Conservation (phyloP, 2,113 vertebrate species). For the Aldabrachelys gigantea region DNA sequence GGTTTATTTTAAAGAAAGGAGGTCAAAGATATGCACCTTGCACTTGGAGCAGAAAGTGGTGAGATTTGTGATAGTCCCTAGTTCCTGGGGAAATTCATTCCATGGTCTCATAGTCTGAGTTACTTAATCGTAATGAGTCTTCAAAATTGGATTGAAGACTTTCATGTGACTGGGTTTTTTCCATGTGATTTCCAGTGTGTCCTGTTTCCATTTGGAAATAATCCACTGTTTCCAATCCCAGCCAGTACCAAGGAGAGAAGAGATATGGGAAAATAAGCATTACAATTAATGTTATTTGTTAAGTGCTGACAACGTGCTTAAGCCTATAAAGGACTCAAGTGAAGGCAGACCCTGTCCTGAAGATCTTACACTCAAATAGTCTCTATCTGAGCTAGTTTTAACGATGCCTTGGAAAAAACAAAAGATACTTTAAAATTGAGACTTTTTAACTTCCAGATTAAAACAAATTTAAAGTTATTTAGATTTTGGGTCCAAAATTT, state of each 20-base stretch:
- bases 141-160: conserved; percentile 42
- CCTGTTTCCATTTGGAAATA: conserved; percentile 55
- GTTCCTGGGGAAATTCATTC: background rate
- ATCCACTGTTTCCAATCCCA: conserved; percentile 34
- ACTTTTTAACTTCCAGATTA: background rate
- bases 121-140: conserved; percentile 58
- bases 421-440: background rate
- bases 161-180: conserved; percentile 13
- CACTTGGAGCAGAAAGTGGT: background rate
- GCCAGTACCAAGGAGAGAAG: conserved; percentile 33
- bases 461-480: background rate
- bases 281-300: conserved; percentile 56
- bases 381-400: conserved; percentile 34
- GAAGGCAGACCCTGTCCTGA: conserved; percentile 16
- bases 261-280: conserved; percentile 42
- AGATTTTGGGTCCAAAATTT: conserved; percentile 6
- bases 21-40: background rate
- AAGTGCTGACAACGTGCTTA: conserved; percentile 47
- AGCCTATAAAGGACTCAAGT: conserved; percentile 24
- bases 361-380: conserved; percentile 35
- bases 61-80: background rate
- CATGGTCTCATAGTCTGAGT: background rate
- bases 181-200: conserved; percentile 37
- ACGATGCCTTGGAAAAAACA: conserved; percentile 33
- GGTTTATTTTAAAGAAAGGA: background rate